Percentiles rank a stretch among this genome's conserved stretches.
Evolutionary conservation across 2,888 invertebrate genomes (phyloP).

Genomic region (Nemoura dubitans): DNA sequence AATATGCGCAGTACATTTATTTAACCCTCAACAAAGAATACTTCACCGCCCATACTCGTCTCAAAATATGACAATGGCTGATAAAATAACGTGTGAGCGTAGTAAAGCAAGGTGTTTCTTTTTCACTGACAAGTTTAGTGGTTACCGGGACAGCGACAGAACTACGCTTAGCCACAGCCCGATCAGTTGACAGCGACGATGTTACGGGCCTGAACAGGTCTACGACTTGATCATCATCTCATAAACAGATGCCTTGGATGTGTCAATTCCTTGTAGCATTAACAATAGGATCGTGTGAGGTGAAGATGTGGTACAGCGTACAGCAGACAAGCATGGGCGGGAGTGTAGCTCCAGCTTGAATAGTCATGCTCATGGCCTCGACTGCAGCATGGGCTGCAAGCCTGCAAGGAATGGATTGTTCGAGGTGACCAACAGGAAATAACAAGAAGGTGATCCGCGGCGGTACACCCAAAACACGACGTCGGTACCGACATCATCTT

Average conservation of each 20-base stretch:
- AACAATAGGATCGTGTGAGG: neutral
- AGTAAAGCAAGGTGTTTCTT: neutral
- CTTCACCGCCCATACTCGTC: neutral
- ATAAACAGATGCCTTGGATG: neutral
- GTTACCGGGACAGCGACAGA: neutral
- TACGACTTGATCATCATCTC: neutral
- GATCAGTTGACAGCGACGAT: neutral
- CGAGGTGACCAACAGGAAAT: neutral
- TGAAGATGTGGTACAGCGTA: neutral
- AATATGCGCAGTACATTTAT: neutral
- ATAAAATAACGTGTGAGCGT: neutral
- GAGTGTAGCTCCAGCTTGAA: neutral
- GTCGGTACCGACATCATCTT: no score
- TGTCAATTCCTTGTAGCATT: neutral
- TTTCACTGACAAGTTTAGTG: neutral
- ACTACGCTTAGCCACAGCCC: neutral
- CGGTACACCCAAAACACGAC: neutral
- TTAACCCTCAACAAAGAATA: neutral
- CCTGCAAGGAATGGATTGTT: neutral
- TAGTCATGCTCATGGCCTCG: no score
- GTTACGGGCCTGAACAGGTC: neutral
- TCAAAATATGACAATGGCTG: neutral
- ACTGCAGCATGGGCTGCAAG: neutral
- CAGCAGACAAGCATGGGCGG: neutral
- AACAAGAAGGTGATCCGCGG: neutral